Conservation (phyloP, 2,113 vertebrate genomes). For the Sardina pilchardus region DNA sequence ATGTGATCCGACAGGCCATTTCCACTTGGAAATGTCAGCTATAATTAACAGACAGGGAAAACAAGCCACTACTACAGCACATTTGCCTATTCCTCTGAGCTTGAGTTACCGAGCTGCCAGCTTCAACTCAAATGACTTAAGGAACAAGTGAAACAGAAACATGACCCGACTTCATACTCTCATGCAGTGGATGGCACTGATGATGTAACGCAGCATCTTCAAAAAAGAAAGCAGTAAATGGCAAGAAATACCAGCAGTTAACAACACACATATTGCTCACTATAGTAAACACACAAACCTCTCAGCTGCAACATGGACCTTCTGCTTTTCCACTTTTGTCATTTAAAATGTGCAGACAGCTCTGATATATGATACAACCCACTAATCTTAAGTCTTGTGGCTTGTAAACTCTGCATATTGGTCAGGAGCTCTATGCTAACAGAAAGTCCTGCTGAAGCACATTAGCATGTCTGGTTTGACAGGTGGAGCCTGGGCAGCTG, state of each 20-base stretch:
- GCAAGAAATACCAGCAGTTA: neutral
- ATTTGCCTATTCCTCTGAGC: constrained; percentile 33
- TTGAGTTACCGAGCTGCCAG: neutral
- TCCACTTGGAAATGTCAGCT: constrained; percentile 51
- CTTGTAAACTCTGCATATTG: too few species aligned
- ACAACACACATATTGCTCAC: neutral
- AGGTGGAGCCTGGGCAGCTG: neutral
- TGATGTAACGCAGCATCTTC: neutral
- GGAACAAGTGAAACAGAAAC: neutral
- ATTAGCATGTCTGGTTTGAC: neutral
- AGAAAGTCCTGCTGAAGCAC: neutral
- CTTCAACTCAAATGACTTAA: constrained; percentile 1
- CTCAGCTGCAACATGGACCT: too few species aligned
- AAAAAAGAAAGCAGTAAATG: neutral
- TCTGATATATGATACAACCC: neutral
- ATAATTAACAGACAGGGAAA: constrained; percentile 48
- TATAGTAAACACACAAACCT: too few species aligned
- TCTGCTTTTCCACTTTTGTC: neutral
- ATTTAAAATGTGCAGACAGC: neutral
- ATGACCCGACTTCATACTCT: neutral
- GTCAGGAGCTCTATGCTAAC: neutral
- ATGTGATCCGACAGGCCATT: constrained; percentile 36
- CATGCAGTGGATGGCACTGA: neutral
- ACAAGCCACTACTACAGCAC: constrained; percentile 36
- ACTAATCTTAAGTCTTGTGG: too few species aligned